Evolutionary conservation across 2,113 vertebrate genomes (phyloP).

Genomic region (Crotalus tigris): DNA sequence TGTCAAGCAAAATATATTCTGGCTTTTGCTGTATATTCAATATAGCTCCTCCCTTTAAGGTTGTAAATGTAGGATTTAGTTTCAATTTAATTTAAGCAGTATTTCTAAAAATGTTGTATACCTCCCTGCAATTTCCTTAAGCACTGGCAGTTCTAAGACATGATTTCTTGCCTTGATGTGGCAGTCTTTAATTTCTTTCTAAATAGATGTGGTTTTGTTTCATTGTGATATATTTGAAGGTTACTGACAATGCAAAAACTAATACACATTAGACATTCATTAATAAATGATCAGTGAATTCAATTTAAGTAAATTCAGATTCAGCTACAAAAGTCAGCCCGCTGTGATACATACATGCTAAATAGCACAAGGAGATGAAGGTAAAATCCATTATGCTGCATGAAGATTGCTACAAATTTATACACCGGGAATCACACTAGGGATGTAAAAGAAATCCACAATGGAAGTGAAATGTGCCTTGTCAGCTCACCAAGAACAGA

Average conservation of each 20-base stretch:
- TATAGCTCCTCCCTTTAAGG: background rate
- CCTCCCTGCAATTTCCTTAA: background rate
- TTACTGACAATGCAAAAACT: too few relatives aligned
- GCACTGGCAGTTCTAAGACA: background rate
- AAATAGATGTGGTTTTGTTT: constrained; percentile 22
- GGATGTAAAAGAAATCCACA: background rate
- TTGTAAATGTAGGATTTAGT: background rate
- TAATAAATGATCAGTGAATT: background rate
- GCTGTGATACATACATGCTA: background rate
- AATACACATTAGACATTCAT: background rate
- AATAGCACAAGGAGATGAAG: background rate
- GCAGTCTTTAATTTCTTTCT: background rate
- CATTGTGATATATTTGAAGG: background rate
- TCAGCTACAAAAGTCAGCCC: background rate
- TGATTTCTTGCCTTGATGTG: constrained; percentile 4
- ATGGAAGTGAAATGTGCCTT: background rate
- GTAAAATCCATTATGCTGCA: background rate
- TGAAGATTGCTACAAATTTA: background rate
- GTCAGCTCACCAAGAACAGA: background rate
- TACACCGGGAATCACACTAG: background rate
- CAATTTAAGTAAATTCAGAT: background rate
- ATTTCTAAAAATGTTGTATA: background rate
- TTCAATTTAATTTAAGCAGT: background rate
- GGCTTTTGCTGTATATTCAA: background rate
- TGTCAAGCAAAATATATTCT: constrained; percentile 50